Conservation (phyloP, 37 sponge, comb jelly and placozoan species). For the Theonella swinhoei region DNA sequence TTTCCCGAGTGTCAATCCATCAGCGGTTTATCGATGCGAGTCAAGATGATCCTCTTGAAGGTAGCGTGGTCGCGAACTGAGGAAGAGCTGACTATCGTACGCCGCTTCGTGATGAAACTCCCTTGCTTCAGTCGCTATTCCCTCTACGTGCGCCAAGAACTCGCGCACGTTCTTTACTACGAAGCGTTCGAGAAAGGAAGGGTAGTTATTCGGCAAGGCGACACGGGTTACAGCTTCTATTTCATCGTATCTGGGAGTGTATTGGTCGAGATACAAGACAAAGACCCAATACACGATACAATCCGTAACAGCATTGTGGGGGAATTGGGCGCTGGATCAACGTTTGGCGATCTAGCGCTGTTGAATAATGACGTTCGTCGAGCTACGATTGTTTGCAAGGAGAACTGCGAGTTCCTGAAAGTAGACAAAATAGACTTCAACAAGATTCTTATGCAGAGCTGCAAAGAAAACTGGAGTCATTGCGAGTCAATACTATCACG, state of each 20-base stretch:
- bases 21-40: slow-evolving; percentile 39
- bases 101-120: slow-evolving; percentile 34
- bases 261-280: slow-evolving; percentile 60
- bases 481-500: slow-evolving; percentile 31
- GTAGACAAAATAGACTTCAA: slow-evolving; percentile 80
- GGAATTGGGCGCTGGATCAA: slow-evolving; percentile 70
- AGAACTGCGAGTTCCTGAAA: slow-evolving; percentile 67
- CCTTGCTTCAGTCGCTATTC: slow-evolving; percentile 77
- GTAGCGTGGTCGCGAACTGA: slow-evolving; percentile 46
- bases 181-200: slow-evolving; percentile 70
- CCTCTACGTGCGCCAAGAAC: slow-evolving; percentile 59
- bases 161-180: slow-evolving; percentile 65
- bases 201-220: slow-evolving; percentile 80
- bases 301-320: slow-evolving; percentile 49
- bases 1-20: slow-evolving; percentile 35
- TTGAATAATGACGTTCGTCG: slow-evolving; percentile 46
- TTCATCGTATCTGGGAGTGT: slow-evolving; percentile 83
- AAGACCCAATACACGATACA: slow-evolving; percentile 18
- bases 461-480: slow-evolving; percentile 56
- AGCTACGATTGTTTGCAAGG: slow-evolving; percentile 81
- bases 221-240: slow-evolving; percentile 74
- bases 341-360: slow-evolving; percentile 88
- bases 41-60: slow-evolving; percentile 63
- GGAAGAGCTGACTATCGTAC: slow-evolving; percentile 50
- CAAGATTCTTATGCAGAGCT: slow-evolving; percentile 34